Evolutionary conservation across 2,113 vertebrate genomes (phyloP), one percentile per base, ranked within the genome.

Genomic region (Gymnocephalus cernua): DNA sequence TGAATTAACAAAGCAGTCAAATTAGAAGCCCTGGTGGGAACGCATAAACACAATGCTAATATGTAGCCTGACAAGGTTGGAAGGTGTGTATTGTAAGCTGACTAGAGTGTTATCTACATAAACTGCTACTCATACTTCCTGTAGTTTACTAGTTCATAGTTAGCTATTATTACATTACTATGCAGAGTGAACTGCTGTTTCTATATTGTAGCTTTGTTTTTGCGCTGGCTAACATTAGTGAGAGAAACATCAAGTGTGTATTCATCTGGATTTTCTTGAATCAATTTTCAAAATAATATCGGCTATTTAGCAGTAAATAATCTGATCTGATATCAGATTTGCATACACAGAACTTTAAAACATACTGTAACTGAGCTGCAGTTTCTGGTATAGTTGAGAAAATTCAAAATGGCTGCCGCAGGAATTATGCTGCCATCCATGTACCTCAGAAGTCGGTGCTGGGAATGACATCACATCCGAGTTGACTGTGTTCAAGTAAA

Each of bases 241-340:
- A 21, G 23, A 45, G 16, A 29, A 48, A 48, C 12, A 15, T 64
- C n/a, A 25, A 23, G 27, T 13, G 27, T 4, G 3, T 7, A 9
- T 47, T 64, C 59, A 10, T 25, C 38, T 64, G 13, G 19, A 27
- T 53, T 58, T 65, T 45, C 48, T 32, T 32, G 19, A 6, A 61
- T 50, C 8, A 25, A 15, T 61, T 35, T 66, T 13, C 41, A 23
- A 27, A 23, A 41, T 29, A 66, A 50, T 29, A 74, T 51, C 9
- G 8, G 8, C 35, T 4, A 41, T 72, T 59, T 50, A 56, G 19
- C 50, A 32, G 35, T 50, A 16, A 56, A 23, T 1, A 51, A 51
- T 69, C 14, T 50, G 67, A 72, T 18, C 64, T 69, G 45, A 27
- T 12, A 29, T 29, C 29, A 29, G 29, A 50, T 71, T 72, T 51